Base-by-base conservation (phyloP, 2,888 invertebrate species). In the Drosophila koepferae region DNA sequence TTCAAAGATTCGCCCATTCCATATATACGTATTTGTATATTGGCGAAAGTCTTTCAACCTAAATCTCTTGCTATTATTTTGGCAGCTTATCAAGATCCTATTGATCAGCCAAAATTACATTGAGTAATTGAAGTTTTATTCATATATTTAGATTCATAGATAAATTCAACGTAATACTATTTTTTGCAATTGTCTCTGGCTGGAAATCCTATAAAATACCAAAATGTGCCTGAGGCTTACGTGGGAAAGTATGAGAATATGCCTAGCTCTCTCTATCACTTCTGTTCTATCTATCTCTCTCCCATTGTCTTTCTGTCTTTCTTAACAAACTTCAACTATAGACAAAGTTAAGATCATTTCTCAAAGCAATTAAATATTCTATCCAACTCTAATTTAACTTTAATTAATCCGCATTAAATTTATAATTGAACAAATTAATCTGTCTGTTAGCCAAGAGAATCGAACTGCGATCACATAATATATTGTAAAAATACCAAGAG, bases 381-480 rank as follows among this genome's bases (percentile, higher is more conserved):
- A 46, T 7, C 8, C 16, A 16, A 46, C 48, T 28, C 16, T 3
- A 48, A 48, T 46, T 23, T 1, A 23, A 44, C 12, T 44, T 12
- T 12, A 44, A 44, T 46, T 31, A 40, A 54, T n/a, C 16, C 7
- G 16, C n/a, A n/a, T 38, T 40, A 6, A 54, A 54, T 18, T 43
- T 44, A 43, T 56, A 43, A 43, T 43, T 34, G 44, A 43, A 34
- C 9, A 34, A 34, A 56, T 18, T 28, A 34, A 56, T 18, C 10
- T 40, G 14, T 28, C n/a, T 28, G 12, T 38, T n/a, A 10, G 46
- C 1, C 44, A 14, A 62, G 54, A 46, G 63, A 18, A 41, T 23
- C 56, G 34, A 23, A 43, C n/a, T 2, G 9, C 31, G 51, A 61
- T 74, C 70, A 74, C 59, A 69, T 74, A 74, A 70, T 58, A 61